Percentiles rank a stretch among this genome's conserved stretches.
These are phyloP conservation scores for Spatula versicolor DNA, from an alignment of 2,797 vertebrate species.

Conservation along the genomic window DNA sequence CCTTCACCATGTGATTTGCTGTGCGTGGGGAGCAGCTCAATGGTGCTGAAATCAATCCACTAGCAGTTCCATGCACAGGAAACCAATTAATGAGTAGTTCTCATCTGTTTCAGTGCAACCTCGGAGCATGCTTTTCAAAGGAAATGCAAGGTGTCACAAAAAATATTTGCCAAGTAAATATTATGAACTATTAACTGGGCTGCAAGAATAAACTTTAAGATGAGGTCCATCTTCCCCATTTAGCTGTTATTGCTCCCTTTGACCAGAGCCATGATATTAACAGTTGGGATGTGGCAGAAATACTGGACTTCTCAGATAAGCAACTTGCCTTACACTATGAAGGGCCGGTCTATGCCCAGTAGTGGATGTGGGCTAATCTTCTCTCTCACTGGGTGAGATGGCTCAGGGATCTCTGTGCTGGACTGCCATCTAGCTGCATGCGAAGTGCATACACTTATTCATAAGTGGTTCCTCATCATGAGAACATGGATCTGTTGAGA, in stretches of 20 bases:
- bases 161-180: background rate
- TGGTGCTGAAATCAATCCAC: background rate
- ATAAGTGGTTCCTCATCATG: rapidly evolving
- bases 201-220: background rate
- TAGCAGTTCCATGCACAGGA: background rate
- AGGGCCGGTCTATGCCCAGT: rapidly evolving
- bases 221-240: background rate
- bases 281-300: background rate
- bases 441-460: no score
- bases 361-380: rapidly evolving
- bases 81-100: background rate
- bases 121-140: background rate
- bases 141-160: background rate
- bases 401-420: background rate
- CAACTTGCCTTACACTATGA: rapidly evolving
- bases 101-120: background rate
- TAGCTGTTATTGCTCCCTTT: background rate
- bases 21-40: background rate
- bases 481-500: background rate
- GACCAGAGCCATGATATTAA: rapidly evolving
- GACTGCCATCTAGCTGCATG: background rate
- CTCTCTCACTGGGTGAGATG: no score
- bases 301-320: background rate
- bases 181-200: background rate
- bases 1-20: rapidly evolving